Evolutionary conservation across 92 coral and sea anemone genomes (phyloP), one percentile per base, ranked within the genome.

Genomic region (Bergia sp.): DNA sequence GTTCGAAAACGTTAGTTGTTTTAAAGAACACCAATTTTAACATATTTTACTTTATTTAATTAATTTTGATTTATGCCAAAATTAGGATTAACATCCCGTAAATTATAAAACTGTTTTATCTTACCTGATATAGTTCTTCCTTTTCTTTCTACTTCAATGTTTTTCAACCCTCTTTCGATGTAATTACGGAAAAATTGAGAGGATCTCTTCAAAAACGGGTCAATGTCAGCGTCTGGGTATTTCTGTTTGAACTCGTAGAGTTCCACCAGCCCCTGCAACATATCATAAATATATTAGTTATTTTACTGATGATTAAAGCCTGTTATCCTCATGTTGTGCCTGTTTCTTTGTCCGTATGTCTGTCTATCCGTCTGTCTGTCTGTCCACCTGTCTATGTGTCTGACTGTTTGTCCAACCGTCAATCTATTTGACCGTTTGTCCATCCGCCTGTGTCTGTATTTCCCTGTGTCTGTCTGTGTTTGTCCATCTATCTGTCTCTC

Each of bases 111-210:
- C 58, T 15, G 21, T 53, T 9, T n/a, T 16, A 72, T 49, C 76
- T 37, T 85, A 89, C 94, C 92, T 78, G 91, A 53, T 36, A 53
- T 61, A 44, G 91, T 88, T 61, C 88, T 93, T 21, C 93, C 94
- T 82, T 95, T 95, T 57, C 98, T 90, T 81, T 97, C 99, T 93
- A 90, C 95, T 79, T 97, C 95, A 77, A 97, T 97, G 71, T 96
- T 95, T 79, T 91, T 91, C 11, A 97, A 87, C 64, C 99, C 98
- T 91, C 99, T 92, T 69, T 95, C 96, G 79, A 97, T 97, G 89
- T 97, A 97, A 87, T 92, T 95, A 87, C 94, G 99, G 88, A 97
- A 97, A 79, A 92, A 97, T 73, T 95, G 95, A n/a, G 99, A 97
- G 13, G 99, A 95, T 83, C 94, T 92, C 85, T 97, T 94, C 11